These are phyloP conservation scores for Chironomus tepperi DNA, from an alignment of 1,140 invertebrate genomes.

Conservation along the genomic window DNA sequence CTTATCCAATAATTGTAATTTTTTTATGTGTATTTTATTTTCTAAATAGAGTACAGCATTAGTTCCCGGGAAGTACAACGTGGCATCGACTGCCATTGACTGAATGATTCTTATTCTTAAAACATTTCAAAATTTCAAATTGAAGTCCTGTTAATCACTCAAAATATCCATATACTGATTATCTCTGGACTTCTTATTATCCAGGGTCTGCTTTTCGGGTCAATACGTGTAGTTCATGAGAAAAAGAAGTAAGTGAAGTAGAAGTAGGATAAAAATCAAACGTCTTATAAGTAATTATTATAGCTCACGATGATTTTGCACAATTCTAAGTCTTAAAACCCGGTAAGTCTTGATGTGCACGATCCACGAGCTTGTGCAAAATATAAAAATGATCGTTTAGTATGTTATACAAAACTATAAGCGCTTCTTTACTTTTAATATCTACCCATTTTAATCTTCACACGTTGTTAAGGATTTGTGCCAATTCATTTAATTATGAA, in stretches of 20 bases:
- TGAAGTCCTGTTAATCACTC: no score
- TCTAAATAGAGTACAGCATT: not conserved
- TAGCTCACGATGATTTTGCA: slow-evolving; percentile 19
- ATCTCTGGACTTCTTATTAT: not conserved
- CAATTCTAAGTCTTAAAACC: not conserved
- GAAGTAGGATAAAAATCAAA: not conserved
- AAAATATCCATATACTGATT: not conserved
- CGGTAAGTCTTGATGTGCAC: not conserved
- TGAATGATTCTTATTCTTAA: no score
- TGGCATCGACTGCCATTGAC: no score
- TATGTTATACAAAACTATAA: not conserved
- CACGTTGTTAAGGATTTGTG: not conserved
- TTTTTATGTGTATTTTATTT: not conserved
- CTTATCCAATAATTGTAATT: slow-evolving; percentile 8
- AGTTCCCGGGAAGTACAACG: no score
- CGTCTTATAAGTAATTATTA: slow-evolving; percentile 19
- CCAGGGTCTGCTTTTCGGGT: not conserved
- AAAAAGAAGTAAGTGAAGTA: not conserved
- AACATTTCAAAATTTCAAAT: no score
- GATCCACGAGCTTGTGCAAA: not conserved
- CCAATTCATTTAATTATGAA: not conserved
- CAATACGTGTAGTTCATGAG: not conserved
- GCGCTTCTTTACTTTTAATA: not conserved
- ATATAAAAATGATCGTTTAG: slow-evolving; percentile 9
- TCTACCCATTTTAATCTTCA: not conserved